Conservation (phyloP, 2,888 invertebrate genomes). For the Heliothis peltigera region DNA sequence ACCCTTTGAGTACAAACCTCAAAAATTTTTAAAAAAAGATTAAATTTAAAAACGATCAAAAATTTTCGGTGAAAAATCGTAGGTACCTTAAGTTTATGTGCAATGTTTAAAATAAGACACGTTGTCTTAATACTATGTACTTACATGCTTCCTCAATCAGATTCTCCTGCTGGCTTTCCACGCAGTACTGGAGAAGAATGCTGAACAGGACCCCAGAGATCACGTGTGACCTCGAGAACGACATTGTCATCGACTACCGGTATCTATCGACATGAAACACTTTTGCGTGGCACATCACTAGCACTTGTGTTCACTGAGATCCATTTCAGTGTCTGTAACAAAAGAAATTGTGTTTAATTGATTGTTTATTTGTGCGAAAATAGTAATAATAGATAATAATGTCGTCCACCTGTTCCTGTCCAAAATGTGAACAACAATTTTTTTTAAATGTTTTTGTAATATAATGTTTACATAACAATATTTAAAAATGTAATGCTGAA, state of each 20-base stretch:
- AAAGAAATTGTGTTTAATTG: not conserved
- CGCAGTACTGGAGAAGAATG: constrained; percentile 77
- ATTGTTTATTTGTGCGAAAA: not conserved
- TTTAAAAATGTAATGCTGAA: too few relatives aligned
- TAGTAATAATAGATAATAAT: too few relatives aligned
- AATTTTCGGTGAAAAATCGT: too few relatives aligned
- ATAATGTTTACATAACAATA: too few relatives aligned
- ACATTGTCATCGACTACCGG: constrained; percentile 67
- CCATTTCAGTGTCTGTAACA: constrained; percentile 62
- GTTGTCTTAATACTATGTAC: constrained; percentile 47
- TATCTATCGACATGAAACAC: constrained; percentile 65
- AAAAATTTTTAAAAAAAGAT: too few relatives aligned
- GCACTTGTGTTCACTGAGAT: constrained; percentile 54
- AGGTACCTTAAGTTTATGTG: too few relatives aligned
- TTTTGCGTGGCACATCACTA: constrained; percentile 69
- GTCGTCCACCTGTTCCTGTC: too few relatives aligned
- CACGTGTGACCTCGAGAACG: constrained; percentile 70
- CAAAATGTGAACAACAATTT: too few relatives aligned
- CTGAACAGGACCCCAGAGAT: constrained; percentile 72
- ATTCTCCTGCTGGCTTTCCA: constrained; percentile 81
- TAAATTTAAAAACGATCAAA: too few relatives aligned
- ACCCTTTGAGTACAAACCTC: too few relatives aligned
- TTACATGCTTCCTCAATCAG: constrained; percentile 85
- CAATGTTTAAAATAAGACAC: not conserved
- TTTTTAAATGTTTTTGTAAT: too few relatives aligned